phyloP scores from a whole-genome alignment of 2,797 vertebrate genomes.

The Pangasius krempfi region DNA sequence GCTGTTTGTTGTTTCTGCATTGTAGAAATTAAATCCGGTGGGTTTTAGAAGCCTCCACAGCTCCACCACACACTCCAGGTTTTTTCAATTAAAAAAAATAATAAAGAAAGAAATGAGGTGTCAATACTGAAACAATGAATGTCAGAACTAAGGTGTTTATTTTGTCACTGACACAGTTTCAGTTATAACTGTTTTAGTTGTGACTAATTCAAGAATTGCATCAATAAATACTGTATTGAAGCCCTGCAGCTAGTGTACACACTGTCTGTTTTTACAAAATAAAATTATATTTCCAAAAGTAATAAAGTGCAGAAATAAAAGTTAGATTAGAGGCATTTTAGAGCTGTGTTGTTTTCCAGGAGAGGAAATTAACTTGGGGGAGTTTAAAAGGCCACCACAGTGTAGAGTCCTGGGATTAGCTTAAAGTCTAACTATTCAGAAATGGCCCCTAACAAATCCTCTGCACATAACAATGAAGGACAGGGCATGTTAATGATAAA shows the following conservation, averaged over 20 bases:
- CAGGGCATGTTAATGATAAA: slow-evolving; percentile 55
- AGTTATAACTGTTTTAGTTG: slow-evolving; percentile 41
- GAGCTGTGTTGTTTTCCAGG: slow-evolving; percentile 5
- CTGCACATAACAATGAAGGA: slow-evolving; percentile 55
- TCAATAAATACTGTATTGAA: slow-evolving; percentile 41
- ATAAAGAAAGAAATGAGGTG: slow-evolving; percentile 30
- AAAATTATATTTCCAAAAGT: slow-evolving; percentile 24
- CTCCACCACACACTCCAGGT: not conserved
- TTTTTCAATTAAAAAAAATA: slow-evolving; percentile 33
- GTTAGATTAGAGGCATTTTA: slow-evolving; percentile 26
- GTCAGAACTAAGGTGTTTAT: slow-evolving; percentile 37
- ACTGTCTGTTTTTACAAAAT: not conserved
- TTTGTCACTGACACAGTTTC: slow-evolving; percentile 14
- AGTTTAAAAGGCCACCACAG: slow-evolving; percentile 21
- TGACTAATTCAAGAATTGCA: slow-evolving; percentile 39
- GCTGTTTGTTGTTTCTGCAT: slow-evolving; percentile 39
- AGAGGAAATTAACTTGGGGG: slow-evolving; percentile 39
- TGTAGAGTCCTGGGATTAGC: slow-evolving; percentile 30
- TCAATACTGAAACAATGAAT: slow-evolving; percentile 41
- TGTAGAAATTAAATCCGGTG: slow-evolving; percentile 48
- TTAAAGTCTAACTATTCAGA: slow-evolving; percentile 41
- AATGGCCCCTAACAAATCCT: slow-evolving; percentile 47
- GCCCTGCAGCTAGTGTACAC: slow-evolving; percentile 24
- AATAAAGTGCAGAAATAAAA: slow-evolving; percentile 18
- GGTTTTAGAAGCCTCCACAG: slow-evolving; percentile 26